phyloP scores from a whole-genome alignment of 2,797 vertebrate genomes.

The Myotis pilosus region DNA sequence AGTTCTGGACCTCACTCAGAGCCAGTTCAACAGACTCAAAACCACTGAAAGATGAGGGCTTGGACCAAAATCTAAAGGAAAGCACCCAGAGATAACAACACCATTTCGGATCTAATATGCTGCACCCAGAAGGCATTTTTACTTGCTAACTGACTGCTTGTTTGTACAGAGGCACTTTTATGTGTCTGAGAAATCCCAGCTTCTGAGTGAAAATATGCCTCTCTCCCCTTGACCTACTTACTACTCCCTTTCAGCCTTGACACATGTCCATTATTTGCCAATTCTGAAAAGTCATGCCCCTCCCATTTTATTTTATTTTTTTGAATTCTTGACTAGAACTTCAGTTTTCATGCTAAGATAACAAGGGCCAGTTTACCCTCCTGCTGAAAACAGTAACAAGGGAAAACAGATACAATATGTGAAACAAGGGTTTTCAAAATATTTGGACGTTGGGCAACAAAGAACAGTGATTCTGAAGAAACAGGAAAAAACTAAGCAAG shows the following conservation, averaged over 20 bases:
- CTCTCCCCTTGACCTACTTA: background rate
- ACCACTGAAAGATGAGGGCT: background rate
- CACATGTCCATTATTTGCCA: background rate
- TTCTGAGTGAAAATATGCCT: background rate
- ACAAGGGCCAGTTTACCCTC: background rate
- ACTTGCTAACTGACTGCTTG: background rate
- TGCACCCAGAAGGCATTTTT: background rate
- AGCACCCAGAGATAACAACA: background rate
- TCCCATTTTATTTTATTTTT: background rate
- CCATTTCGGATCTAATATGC: background rate
- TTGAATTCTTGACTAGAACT: slow-evolving; percentile 26
- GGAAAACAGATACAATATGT: background rate
- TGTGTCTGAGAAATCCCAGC: background rate
- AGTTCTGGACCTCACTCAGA: background rate
- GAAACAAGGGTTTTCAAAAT: background rate
- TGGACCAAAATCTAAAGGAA: background rate
- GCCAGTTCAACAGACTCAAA: background rate
- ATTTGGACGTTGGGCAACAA: background rate
- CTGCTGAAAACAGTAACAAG: background rate
- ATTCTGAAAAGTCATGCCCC: background rate
- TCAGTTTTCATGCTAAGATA: slow-evolving; percentile 3
- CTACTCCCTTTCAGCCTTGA: background rate
- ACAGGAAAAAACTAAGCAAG: background rate
- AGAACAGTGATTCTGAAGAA: background rate
- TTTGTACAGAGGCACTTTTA: background rate